A percentile compares a stretch with the other conserved stretches of the same genome.
These are phyloP conservation scores for Hydrochoerus hydrochaeris DNA, from an alignment of 2,113 vertebrate genomes.

Conservation along the genomic window DNA sequence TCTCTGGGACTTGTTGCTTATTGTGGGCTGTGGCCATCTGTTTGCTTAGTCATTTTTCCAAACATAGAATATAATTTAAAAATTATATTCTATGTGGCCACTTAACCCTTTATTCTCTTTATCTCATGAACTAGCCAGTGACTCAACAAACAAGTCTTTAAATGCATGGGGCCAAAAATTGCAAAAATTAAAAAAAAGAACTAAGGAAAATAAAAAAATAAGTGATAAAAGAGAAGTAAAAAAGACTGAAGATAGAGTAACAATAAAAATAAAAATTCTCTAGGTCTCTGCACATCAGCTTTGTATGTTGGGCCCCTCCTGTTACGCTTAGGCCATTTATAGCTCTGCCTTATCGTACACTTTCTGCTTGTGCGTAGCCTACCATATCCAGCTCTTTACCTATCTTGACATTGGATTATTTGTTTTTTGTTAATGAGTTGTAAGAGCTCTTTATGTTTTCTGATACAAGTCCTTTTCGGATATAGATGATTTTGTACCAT, in stretches of 20 bases:
- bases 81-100: background rate
- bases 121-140: background rate
- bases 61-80: constrained; percentile 23
- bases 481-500: background rate
- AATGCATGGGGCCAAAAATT: background rate
- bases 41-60: background rate
- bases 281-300: background rate
- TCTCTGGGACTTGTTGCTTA: background rate
- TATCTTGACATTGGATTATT: too few relatives aligned
- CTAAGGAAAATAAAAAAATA: background rate
- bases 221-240: background rate
- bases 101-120: constrained; percentile 8
- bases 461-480: background rate
- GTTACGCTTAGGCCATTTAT: background rate
- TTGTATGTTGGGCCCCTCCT: background rate
- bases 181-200: background rate
- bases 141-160: background rate
- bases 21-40: background rate
- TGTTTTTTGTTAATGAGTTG: background rate
- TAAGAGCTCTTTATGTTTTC: constrained; percentile 32
- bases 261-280: background rate
- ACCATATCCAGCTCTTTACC: background rate
- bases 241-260: background rate
- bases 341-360: background rate
- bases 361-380: background rate